Evolutionary conservation across 1,140 invertebrate genomes (phyloP).

Genomic region (Acromyrmex charruanus): DNA sequence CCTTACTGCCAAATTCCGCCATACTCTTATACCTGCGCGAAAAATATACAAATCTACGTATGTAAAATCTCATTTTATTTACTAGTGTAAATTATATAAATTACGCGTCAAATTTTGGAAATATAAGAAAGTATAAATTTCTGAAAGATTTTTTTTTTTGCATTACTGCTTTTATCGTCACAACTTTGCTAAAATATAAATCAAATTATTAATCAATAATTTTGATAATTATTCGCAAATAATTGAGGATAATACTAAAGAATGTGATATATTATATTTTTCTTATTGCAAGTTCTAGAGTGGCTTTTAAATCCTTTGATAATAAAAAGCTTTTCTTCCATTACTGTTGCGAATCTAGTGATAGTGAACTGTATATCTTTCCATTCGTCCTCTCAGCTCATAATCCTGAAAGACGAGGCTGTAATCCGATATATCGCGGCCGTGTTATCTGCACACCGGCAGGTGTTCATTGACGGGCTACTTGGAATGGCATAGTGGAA

Average conservation of each 20-base stretch:
- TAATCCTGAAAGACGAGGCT: constrained; percentile 43
- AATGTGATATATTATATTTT: not conserved
- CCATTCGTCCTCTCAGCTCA: constrained; percentile 9
- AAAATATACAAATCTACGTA: no score
- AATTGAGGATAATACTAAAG: not conserved
- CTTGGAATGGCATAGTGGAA: constrained; percentile 14
- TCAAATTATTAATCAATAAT: no score
- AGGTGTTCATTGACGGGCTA: constrained; percentile 46
- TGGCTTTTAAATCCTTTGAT: not conserved
- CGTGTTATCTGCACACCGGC: constrained; percentile 40
- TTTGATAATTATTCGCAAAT: not conserved
- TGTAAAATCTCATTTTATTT: not conserved
- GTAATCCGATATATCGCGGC: constrained; percentile 24
- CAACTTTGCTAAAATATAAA: not conserved
- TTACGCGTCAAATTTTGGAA: not conserved
- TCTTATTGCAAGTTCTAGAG: not conserved
- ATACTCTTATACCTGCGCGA: constrained; percentile 89
- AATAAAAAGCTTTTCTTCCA: not conserved
- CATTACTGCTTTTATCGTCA: not conserved
- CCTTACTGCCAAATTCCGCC: constrained; percentile 87
- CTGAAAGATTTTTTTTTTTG: not conserved
- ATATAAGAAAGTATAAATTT: not conserved
- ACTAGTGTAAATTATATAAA: not conserved
- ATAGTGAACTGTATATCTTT: not conserved
- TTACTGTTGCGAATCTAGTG: not conserved